phyloP scores from a whole-genome alignment of 2,797 vertebrate genomes.

The Enteromius thamalakanensis region DNA sequence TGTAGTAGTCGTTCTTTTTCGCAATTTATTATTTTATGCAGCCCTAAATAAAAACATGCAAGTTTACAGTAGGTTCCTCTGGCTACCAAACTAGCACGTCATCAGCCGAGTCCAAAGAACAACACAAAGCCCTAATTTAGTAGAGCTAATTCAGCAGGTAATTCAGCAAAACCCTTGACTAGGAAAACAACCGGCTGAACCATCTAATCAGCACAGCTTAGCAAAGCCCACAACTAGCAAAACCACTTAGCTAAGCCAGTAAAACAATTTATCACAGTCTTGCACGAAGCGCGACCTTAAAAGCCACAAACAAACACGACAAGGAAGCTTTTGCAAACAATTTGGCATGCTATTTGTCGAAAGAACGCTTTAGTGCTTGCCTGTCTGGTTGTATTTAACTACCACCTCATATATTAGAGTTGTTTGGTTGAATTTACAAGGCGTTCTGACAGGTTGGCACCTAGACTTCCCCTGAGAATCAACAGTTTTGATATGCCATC shows the following conservation, averaged over 20 bases:
- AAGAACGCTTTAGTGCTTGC: slow-evolving; percentile 26
- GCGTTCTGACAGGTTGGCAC: slow-evolving; percentile 40
- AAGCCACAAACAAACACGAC: slow-evolving; percentile 44
- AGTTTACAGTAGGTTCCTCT: background rate
- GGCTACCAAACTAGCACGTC: background rate
- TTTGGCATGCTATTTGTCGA: background rate
- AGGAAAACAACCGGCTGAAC: slow-evolving; percentile 36
- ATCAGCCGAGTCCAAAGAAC: slow-evolving; percentile 18
- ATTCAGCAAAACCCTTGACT: slow-evolving; percentile 33
- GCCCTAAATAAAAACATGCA: background rate
- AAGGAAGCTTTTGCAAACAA: slow-evolving; percentile 21
- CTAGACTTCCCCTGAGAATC: slow-evolving; percentile 33
- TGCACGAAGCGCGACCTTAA: background rate
- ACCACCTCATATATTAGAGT: slow-evolving; percentile 42
- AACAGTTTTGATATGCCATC: slow-evolving; percentile 32
- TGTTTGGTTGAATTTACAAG: slow-evolving; percentile 48
- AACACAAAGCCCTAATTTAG: slow-evolving; percentile 3
- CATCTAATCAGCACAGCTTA: slow-evolving; percentile 33
- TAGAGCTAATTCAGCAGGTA: slow-evolving; percentile 19
- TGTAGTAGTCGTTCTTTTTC: background rate
- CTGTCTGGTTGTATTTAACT: slow-evolving; percentile 25
- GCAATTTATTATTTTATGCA: background rate
- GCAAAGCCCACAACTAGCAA: slow-evolving; percentile 33
- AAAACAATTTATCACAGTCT: slow-evolving; percentile 14
- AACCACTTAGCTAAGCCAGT: slow-evolving; percentile 35